Evolutionary conservation across 2,113 vertebrate species (phyloP), one percentile per base, ranked within the genome.

Genomic region (Gymnogyps californianus): DNA sequence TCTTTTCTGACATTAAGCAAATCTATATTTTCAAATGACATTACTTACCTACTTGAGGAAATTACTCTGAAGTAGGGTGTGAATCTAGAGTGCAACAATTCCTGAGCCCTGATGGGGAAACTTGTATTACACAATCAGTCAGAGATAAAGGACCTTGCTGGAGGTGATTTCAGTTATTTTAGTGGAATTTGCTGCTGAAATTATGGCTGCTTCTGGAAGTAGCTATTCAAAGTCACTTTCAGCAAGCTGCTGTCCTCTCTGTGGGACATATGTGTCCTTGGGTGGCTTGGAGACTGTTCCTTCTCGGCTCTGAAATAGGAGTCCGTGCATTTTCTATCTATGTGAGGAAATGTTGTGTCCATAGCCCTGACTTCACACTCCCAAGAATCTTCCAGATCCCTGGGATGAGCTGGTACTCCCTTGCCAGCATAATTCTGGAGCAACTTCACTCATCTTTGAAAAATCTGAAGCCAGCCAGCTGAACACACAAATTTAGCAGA

Each of bases 401-500:
- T 87, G 74, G 47, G 44, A 79, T 47, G 32, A 91, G 34, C 71
- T 88, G 47, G 34, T 47, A 19, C 10, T 71, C 55, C 16, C 19
- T 77, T 95, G 61, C 32, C 64, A 93, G 54, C 11, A 74, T 32
- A 75, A 87, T 67, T 89, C 77, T 84, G n/a, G 61, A 89, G 52
- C 57, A 84, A 64, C 11, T 76, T 80, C n/a, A 4, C n/a, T 67
- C 44, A 2, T 44, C 47, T 89, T 78, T 77, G 54, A 85, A 88
- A 94, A 74, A 49, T 46, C 40, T 64, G 44, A 81, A 84, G 47
- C 22, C 69, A 92, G 74, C 18, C 89, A 91, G 44, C 32, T 87
- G 59, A 96, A 92, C 19, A 51, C 47, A 90, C 42, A 64, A 40
- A 92, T 80, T 90, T 82, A 95, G 66, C 75, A 93, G 92, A 87